Base-by-base conservation (phyloP, 1,140 invertebrate genomes). In the Procambarus clarkii region DNA sequence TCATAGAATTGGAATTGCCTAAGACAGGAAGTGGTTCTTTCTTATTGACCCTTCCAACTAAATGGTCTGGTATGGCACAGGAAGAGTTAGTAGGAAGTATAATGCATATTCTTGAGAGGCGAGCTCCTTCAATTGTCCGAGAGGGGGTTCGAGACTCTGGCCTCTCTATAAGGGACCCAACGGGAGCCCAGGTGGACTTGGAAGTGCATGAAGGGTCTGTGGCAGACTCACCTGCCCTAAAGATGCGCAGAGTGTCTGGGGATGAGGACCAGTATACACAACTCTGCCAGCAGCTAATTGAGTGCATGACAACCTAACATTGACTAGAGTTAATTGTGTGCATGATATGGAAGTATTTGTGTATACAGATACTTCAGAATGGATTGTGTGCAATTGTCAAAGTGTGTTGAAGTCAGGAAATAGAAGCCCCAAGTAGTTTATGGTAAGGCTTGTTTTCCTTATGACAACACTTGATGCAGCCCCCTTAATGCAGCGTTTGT, bases 231-330 rank as follows among this genome's bases (percentile, higher is more conserved):
- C 98, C 98, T 93, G 97, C 98, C 9, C 96, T 99, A 89, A 98
- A 98, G 94, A 96, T 99, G 96, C 95, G 98, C 88, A 95, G 98
- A 94, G 98, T 99, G 92, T 98, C 98, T 0, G 98, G 98, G 3
- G 98, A 99, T 95, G 97, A 98, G 94, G 95, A 97, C 91, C 97
- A 98, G 94, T 98, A 98, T 94, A 97, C 97, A 91, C 97, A 98
- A 94, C 95, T 98, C 21, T 98, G 98, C 95, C 97, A 98, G 94
- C 97, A 98, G 94, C 95, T 99, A 83, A 97, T 99, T 77, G 97
- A 97, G 78, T 98, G 97, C 94, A 97, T 98, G 89, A 93, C 86
- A 58, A 91, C 93, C 85, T 93, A 85, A 93, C 81, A 79, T 84
- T 91, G n/a, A 84, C 76, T 60, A n/a, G 78, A 54, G n/a, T 50